Evolutionary conservation across 2,888 invertebrate genomes (phyloP).

Genomic region (Metellina segmentata): DNA sequence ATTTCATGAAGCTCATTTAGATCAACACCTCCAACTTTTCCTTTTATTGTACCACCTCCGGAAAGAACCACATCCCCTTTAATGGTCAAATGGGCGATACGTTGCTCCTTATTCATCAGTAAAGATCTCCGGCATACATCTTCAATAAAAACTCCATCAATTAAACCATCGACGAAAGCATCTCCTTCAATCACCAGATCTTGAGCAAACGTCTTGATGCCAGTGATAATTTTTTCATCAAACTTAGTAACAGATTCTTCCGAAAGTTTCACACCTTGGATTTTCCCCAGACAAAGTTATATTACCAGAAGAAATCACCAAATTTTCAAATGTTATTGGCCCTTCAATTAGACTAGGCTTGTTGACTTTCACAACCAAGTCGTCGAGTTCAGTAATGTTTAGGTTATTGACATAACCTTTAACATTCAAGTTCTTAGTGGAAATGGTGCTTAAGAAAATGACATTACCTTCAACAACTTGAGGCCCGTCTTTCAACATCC

Average conservation of each 20-base stretch:
- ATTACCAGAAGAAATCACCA: constrained; percentile 56
- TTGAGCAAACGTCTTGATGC: constrained; percentile 56
- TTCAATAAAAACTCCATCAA: constrained; percentile 65
- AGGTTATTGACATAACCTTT: constrained; percentile 59
- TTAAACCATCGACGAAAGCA: constrained; percentile 57
- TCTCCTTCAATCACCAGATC: constrained; percentile 45
- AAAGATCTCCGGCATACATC: constrained; percentile 68
- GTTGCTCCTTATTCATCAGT: constrained; percentile 30
- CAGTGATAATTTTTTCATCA: constrained; percentile 52
- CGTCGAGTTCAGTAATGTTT: constrained; percentile 51
- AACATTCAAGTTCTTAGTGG: constrained; percentile 40
- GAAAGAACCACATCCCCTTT: constrained; percentile 56
- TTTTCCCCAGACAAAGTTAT: constrained; percentile 63
- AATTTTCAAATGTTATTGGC: constrained; percentile 40
- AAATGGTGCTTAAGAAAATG: constrained; percentile 53
- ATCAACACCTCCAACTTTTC: constrained; percentile 56
- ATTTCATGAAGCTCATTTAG: constrained; percentile 38
- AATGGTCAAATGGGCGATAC: constrained; percentile 51
- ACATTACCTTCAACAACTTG: constrained; percentile 61
- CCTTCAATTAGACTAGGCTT: constrained; percentile 53
- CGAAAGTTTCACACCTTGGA: constrained; percentile 75
- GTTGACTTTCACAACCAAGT: constrained; percentile 67
- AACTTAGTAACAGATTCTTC: constrained; percentile 70
- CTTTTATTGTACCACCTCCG: constrained; percentile 42
- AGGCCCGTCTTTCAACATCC: constrained; percentile 70